These are phyloP conservation scores for Stegostoma tigrinum DNA, from an alignment of 2,113 vertebrate genomes.

Conservation along the genomic window DNA sequence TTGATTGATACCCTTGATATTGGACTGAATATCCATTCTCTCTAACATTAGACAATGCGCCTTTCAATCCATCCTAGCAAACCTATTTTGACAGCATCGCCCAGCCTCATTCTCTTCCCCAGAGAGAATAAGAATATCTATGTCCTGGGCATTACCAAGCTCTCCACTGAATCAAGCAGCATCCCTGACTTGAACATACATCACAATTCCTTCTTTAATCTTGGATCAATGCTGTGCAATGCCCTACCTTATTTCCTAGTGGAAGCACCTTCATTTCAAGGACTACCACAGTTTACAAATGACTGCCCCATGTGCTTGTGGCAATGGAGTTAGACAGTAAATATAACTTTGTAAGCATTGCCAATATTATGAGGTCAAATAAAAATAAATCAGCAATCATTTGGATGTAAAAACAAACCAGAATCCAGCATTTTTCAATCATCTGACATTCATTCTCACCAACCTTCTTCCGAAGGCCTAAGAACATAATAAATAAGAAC, in stretches of 20 bases:
- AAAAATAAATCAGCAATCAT: background rate
- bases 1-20: slow-evolving; percentile 1
- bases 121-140: background rate
- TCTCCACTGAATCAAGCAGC: background rate
- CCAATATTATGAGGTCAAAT: background rate
- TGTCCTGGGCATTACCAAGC: background rate
- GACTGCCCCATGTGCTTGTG: background rate
- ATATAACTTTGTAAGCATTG: background rate
- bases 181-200: background rate
- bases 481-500: too few species aligned
- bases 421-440: too few species aligned
- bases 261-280: background rate
- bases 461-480: background rate
- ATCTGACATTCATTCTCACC: background rate
- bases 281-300: background rate
- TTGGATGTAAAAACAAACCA: background rate
- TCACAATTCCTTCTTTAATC: background rate
- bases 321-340: background rate
- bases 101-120: background rate
- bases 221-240: background rate
- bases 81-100: background rate
- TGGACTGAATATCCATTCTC: background rate
- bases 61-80: background rate
- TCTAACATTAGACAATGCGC: background rate
- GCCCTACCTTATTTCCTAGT: background rate